phyloP scores from a whole-genome alignment of 2,797 vertebrate genomes.

The Knipowitschia caucasica region DNA sequence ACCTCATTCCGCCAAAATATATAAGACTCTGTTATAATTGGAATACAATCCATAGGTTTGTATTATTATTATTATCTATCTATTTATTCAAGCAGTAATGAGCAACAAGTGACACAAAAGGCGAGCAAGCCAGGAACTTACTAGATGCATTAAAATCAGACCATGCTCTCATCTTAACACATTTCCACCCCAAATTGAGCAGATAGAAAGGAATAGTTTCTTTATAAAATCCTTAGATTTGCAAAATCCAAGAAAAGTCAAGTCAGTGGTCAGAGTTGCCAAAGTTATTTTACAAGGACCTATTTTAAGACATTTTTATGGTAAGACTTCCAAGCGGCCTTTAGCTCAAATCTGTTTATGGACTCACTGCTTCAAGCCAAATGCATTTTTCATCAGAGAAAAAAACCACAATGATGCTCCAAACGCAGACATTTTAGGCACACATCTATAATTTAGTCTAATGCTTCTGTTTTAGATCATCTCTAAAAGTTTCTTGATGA shows the following conservation, averaged over 20 bases:
- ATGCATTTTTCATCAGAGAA: not conserved
- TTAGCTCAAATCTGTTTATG: conserved; percentile 1
- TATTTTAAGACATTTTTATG: not conserved
- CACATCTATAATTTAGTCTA: conserved; percentile 6
- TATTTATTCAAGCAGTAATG: no score
- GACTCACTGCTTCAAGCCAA: conserved; percentile 3
- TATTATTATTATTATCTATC: no score
- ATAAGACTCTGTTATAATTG: no score
- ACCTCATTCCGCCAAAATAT: not conserved
- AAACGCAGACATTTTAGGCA: conserved; percentile 7
- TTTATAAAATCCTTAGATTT: conserved; percentile 45
- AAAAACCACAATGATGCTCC: not conserved
- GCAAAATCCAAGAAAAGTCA: conserved; percentile 19
- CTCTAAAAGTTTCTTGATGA: conserved; percentile 33
- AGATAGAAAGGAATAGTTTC: conserved; percentile 36
- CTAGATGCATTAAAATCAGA: conserved; percentile 83
- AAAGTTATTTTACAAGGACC: conserved; percentile 14
- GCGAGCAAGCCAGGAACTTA: no score
- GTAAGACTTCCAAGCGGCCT: not conserved
- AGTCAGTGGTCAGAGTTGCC: conserved; percentile 22
- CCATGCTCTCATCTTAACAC: no score
- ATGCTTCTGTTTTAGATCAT: conserved; percentile 8
- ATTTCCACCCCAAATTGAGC: conserved; percentile 74
- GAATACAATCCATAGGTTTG: no score
- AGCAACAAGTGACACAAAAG: no score